Evolutionary conservation across 2,888 invertebrate species (phyloP), one percentile per base, ranked within the genome.

Genomic region (Dermolepida albohirtum): DNA sequence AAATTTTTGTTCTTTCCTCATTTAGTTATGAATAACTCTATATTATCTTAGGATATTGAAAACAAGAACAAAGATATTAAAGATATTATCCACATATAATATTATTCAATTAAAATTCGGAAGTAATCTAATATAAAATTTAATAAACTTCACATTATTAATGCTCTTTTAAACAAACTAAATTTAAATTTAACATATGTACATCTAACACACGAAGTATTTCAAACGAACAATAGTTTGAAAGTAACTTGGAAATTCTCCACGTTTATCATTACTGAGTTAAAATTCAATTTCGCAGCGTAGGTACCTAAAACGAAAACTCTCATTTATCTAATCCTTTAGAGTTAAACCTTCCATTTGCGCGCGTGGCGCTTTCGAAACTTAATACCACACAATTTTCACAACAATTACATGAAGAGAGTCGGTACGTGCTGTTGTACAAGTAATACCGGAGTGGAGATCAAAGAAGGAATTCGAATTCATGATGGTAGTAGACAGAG

Each of bases 391-490:
- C 17, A 49, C 59, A 47, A 62, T 62, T 62, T 62, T 62, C 59
- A 62, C 59, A 62, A 62, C 59, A 62, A 62, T 62, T 62, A 62
- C 34, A 34, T 16, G 47, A 47, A 49, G 47, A 12, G 59, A 47
- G 16, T 47, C 10, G 14, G 59, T 41, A 34, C 49, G 29, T 47
- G 47, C 16, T 47, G 8, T 14, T 29, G 59, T 47, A 62, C 27
- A 43, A 17, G 34, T 62, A 62, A 62, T 47, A 47, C 47, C 16
- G 16, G 47, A 47, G 2, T 43, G 54, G 41, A 66, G 59, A 66
- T 66, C 66, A 66, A 66, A 66, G 52, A 66, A 62, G 59, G 62
- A 50, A 69, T 52, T 62, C 29, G 51, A 64, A 27, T 55, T 51
- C 49, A 39, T 52, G 66, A 52, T 44, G 54, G 34, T 55, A 66